Evolutionary conservation across 2,888 invertebrate genomes (phyloP).

Genomic region (Mylabris sibirica): DNA sequence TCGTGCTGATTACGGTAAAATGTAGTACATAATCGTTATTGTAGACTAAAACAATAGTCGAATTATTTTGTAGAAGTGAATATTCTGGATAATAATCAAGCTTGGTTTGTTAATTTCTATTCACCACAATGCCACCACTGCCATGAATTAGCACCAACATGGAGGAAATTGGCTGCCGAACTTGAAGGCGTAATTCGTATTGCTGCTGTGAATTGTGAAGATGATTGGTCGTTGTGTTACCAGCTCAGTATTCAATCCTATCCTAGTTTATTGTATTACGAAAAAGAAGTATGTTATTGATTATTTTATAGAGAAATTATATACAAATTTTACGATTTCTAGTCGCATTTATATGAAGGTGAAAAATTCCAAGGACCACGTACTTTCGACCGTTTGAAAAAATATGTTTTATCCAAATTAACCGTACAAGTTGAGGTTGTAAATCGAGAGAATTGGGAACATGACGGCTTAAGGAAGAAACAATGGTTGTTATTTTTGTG

Average conservation of each 20-base stretch:
- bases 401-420: conserved; percentile 70
- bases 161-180: conserved; percentile 80
- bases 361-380: conserved; percentile 69
- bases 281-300: conserved; percentile 52
- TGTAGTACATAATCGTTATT: too few species aligned
- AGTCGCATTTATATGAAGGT: conserved; percentile 67
- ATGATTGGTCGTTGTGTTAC: conserved; percentile 80
- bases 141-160: conserved; percentile 81
- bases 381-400: conserved; percentile 67
- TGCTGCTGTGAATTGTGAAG: conserved; percentile 88
- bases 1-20: conserved; percentile 75
- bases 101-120: conserved; percentile 89
- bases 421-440: conserved; percentile 60
- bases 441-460: conserved; percentile 57
- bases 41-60: too few species aligned
- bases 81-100: conserved; percentile 66
- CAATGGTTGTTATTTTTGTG: conserved; percentile 70
- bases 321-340: conserved; percentile 28
- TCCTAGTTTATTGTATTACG: conserved; percentile 77
- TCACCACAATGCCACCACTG: conserved; percentile 88
- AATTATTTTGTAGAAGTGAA: conserved; percentile 56
- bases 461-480: conserved; percentile 40
- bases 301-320: conserved; percentile 15
- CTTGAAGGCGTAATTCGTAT: conserved; percentile 80
- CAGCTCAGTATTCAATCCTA: conserved; percentile 77